These are phyloP conservation scores for Loripinus fragilis DNA, from an alignment of 2,888 invertebrate species.

Conservation along the genomic window DNA sequence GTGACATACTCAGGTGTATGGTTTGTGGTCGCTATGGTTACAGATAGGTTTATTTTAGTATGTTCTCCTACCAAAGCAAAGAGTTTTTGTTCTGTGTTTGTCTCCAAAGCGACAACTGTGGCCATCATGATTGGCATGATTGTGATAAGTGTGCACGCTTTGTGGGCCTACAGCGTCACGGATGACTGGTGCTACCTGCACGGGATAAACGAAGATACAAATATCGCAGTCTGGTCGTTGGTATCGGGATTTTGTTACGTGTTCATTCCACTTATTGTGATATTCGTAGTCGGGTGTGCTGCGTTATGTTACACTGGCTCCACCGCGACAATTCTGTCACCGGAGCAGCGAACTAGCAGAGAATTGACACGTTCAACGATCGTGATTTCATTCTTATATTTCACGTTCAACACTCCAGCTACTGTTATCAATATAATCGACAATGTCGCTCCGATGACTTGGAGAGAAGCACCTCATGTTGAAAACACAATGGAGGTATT, in stretches of 20 bases:
- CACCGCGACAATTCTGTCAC: not conserved
- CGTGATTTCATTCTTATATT: conserved; percentile 35
- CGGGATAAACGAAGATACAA: not conserved
- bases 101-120: conserved; percentile 67
- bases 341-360: not conserved
- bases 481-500: not conserved
- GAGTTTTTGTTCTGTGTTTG: conserved; percentile 71
- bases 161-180: conserved; percentile 75
- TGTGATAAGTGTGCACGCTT: conserved; percentile 74
- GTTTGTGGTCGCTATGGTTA: conserved; percentile 74
- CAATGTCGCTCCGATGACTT: not conserved
- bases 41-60: conserved; percentile 71
- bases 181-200: conserved; percentile 40
- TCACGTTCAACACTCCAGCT: conserved; percentile 57
- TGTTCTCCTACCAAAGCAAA: conserved; percentile 65
- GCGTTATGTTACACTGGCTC: not conserved
- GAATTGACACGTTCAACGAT: not conserved
- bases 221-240: not conserved
- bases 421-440: conserved; percentile 42
- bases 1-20: conserved; percentile 73
- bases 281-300: not conserved
- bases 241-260: not conserved
- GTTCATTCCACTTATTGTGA: not conserved
- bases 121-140: conserved; percentile 69
- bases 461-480: not conserved